Evolutionary conservation across 2,797 vertebrate genomes (phyloP), one percentile per base, ranked within the genome.

Genomic region (Dromococcyx pavoninus): DNA sequence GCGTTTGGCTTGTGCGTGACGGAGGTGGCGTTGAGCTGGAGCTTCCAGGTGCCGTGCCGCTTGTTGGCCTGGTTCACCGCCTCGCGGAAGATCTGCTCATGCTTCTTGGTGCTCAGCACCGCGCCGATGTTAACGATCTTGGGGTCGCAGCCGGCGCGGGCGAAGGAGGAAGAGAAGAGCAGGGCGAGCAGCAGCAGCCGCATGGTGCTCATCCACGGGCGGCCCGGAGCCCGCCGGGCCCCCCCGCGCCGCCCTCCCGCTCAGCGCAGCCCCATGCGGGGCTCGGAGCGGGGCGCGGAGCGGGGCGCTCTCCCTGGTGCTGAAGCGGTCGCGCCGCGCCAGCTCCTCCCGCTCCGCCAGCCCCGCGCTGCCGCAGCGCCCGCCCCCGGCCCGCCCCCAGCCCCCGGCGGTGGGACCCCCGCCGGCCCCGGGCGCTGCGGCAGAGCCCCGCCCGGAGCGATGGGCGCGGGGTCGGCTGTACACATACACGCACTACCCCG

Each of bases 1-100:
- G 99, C 99, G 92, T 99, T 99, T 97, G 98, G 98, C 94, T 99
- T 99, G 97, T 99, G 99, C 43, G 99, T 99, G 89, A 99, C 99
- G 27, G 99, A 99, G 97, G 99, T 99, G 96, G 99, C 99, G 54
- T 99, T 99, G 96, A 99, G 98, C 96, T 99, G 99, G 96, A 99
- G 99, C 98, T 99, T 99, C 96, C 99, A 99, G 89, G 99, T 97
- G 94, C 99, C 99, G 69, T 99, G 99, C 46, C 99, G 97, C 96
- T 98, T 98, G 98, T 99, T 99, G 94, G 99, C 99, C 94, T 99
- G 98, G 91, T 97, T 98, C 97, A 99, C 98, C 17, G 99, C 99
- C 93, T 99, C 99, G 84, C 99, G 99, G 94, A 99, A 99, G 93
- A 99, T 98, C 97, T 99, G 98, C 97, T 99, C 99, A 85, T 99